These are phyloP conservation scores for Coleophora flavipennella DNA, from an alignment of 2,888 invertebrate species.

Conservation along the genomic window DNA sequence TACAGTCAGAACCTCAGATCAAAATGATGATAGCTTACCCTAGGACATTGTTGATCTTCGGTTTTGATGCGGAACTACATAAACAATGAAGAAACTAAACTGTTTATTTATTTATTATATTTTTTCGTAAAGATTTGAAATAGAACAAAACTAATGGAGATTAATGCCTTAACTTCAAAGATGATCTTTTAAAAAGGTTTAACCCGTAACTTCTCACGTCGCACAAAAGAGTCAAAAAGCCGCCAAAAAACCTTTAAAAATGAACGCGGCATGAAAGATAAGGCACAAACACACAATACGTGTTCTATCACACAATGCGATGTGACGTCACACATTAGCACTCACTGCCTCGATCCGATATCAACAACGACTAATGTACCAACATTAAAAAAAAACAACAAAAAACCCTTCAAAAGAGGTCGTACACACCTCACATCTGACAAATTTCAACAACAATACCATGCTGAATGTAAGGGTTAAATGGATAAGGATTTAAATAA, in stretches of 20 bases:
- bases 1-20: too few species aligned
- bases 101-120: too few species aligned
- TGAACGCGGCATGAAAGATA: constrained; percentile 13
- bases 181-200: neutral
- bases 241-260: constrained; percentile 1
- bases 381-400: constrained; percentile 31
- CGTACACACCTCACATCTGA: constrained; percentile 60
- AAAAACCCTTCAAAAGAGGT: constrained; percentile 25
- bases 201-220: constrained; percentile 1
- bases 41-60: too few species aligned
- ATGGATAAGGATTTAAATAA: constrained; percentile 43
- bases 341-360: constrained; percentile 32
- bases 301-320: constrained; percentile 27
- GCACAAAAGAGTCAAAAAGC: neutral
- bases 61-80: too few species aligned
- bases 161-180: too few species aligned
- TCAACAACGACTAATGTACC: constrained; percentile 47
- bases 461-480: constrained; percentile 57
- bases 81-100: too few species aligned
- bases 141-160: too few species aligned
- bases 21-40: too few species aligned
- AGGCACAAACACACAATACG: constrained; percentile 18
- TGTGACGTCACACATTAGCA: constrained; percentile 37
- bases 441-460: constrained; percentile 65
- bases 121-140: too few species aligned